Base-by-base conservation (phyloP, 1,140 invertebrate genomes). In the Panagrolaimus sp. region DNA sequence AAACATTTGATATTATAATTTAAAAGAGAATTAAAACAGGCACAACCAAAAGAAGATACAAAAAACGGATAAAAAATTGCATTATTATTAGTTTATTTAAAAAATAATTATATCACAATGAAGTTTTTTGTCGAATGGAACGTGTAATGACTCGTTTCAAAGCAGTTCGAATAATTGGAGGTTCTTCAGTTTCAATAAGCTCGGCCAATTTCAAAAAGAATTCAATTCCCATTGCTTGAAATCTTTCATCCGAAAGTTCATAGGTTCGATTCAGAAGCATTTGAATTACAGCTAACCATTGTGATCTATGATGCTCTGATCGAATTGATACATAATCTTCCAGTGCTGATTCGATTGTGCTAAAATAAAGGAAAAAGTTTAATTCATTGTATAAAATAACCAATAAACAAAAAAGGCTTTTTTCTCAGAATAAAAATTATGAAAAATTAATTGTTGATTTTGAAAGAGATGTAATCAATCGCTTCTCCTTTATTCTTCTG, bases 271-370 rank as follows among this genome's bases (percentile, higher is more conserved):
- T 93, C 52, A 98, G 86, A 63, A 97, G 89, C 26, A 97, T 86
- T 47, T 98, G 86, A n/a, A 98, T 84, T 12, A 97, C 88, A 65
- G 90, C 91, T 0, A 91, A 92, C 94, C 94, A 98, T 0, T 92
- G 90, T 72, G 96, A 92, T 65, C 93, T 85, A 83, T 97, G 94
- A 1, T 90, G 89, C 84, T 96, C 93, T 75, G 90, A 93, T 45
- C 92, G 89, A 10, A 97, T 85, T n/a, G 88, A 88, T 1, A 95
- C 86, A 83, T 94, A 98, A 83, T 98, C 96, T 67, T 92, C 89
- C 43, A 98, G 85, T 0, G 93, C 92, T 78, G 94, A 92, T 75
- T 89, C 88, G 78, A 92, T 92, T 15, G 86, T 73, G 38, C 86
- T 87, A 78, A 68, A 74, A 55, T 67, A 47, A 74, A 26, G 65